A percentile compares a stretch with the other conserved stretches of the same genome.
Conservation (phyloP, 1,140 invertebrate species). For the Onthophagus taurus region DNA sequence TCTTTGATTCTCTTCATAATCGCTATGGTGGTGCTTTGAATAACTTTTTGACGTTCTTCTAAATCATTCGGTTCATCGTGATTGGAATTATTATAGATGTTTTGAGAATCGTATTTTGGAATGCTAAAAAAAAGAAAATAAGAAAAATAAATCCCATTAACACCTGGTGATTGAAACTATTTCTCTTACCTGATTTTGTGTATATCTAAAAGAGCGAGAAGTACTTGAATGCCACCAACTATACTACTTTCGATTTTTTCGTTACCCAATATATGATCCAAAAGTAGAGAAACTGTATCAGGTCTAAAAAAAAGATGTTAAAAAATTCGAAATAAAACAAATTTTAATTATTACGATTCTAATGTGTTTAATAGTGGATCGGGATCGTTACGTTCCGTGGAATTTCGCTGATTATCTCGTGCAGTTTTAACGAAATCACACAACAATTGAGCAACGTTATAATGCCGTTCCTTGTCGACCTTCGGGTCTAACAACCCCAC, state of each 20-base stretch:
- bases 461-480: constrained; percentile 63
- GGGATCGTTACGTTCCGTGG: constrained; percentile 47
- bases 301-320: constrained; percentile 42
- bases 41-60: constrained; percentile 34
- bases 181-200: constrained; percentile 37
- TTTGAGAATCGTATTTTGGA: constrained; percentile 25
- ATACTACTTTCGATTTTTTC: constrained; percentile 64
- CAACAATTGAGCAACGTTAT: constrained; percentile 71
- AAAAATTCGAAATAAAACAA: not conserved
- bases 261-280: constrained; percentile 61
- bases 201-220: constrained; percentile 59
- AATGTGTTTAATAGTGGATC: constrained; percentile 59
- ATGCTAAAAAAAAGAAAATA: constrained; percentile 19
- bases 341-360: constrained; percentile 54
- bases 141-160: not conserved
- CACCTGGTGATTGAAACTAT: constrained; percentile 1
- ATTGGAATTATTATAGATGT: constrained; percentile 24
- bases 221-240: constrained; percentile 67
- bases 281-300: constrained; percentile 53
- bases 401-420: constrained; percentile 53
- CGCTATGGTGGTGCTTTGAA: constrained; percentile 49
- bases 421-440: constrained; percentile 68
- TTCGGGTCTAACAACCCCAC: constrained; percentile 69
- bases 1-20: constrained; percentile 58
- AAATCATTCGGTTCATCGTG: constrained; percentile 20